A percentile compares a stretch with the other conserved stretches of the same genome.
Conservation (phyloP, 2,113 vertebrate species). For the Corapipo altera region DNA sequence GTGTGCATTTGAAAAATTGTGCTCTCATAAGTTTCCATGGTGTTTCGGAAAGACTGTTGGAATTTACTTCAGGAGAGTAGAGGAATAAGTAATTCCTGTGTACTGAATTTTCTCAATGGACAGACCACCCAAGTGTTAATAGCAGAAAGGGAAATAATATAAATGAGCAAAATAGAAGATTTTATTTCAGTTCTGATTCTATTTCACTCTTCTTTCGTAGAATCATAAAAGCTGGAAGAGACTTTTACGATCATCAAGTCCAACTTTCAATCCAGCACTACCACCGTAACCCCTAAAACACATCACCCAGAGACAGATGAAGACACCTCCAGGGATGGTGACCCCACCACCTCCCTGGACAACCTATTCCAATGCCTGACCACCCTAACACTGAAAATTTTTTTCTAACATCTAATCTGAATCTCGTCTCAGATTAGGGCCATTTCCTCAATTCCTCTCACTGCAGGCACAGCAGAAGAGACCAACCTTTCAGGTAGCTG, state of each 20-base stretch:
- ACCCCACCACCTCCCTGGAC: background rate
- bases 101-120: background rate
- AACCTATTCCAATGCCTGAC: background rate
- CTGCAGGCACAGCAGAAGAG: background rate
- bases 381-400: background rate
- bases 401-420: background rate
- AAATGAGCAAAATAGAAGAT: background rate
- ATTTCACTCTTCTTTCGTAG: background rate
- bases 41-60: background rate
- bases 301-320: background rate
- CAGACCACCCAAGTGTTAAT: background rate
- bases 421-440: background rate
- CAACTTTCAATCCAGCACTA: background rate
- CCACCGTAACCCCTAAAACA: background rate
- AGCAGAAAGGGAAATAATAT: background rate
- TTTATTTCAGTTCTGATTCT: background rate
- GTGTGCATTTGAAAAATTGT: background rate
- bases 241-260: background rate
- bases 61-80: background rate
- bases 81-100: background rate
- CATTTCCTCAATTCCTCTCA: fast-evolving
- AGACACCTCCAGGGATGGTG: background rate
- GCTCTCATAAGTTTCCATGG: background rate
- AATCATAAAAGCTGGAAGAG: background rate
- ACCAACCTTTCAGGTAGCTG: background rate